Evolutionary conservation across 2,888 invertebrate genomes (phyloP).

Genomic region (Drosophila antonietae): DNA sequence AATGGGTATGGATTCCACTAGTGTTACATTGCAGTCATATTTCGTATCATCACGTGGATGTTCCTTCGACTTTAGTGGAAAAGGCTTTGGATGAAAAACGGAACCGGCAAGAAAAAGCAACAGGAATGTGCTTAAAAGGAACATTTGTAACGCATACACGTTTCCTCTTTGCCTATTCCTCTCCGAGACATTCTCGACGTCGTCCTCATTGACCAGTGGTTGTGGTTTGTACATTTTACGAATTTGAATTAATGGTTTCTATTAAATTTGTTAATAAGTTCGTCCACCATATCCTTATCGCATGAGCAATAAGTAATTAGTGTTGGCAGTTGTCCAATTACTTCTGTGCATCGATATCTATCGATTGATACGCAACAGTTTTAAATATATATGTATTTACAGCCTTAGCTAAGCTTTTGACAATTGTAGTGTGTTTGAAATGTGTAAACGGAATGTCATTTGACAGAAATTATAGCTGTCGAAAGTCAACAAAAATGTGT

Average conservation of each 20-base stretch:
- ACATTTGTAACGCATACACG: constrained; percentile 58
- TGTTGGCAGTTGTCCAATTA: not conserved
- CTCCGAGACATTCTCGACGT: constrained; percentile 37
- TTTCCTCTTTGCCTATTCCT: constrained; percentile 37
- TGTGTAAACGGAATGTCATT: not conserved
- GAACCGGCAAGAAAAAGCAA: constrained; percentile 62
- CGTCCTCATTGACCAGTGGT: constrained; percentile 40
- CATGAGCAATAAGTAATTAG: not conserved
- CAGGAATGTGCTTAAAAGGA: constrained; percentile 49
- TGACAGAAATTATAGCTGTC: not conserved
- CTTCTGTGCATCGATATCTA: constrained; percentile 15
- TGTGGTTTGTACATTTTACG: constrained; percentile 47
- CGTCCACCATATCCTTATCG: constrained; percentile 19
- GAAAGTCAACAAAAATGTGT: not conserved
- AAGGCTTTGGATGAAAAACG: constrained; percentile 37
- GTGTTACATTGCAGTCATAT: constrained; percentile 86
- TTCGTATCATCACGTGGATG: constrained; percentile 29
- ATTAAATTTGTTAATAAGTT: not conserved
- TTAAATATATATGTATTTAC: not conserved
- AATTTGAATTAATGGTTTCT: not conserved
- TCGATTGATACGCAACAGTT: constrained; percentile 8
- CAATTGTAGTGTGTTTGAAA: too few species aligned
- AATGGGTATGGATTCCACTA: constrained; percentile 97
- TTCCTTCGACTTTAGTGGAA: constrained; percentile 1
- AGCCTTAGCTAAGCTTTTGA: not conserved